phyloP scores from a whole-genome alignment of 2,888 invertebrate species.

The Drosophila kanekoi region DNA sequence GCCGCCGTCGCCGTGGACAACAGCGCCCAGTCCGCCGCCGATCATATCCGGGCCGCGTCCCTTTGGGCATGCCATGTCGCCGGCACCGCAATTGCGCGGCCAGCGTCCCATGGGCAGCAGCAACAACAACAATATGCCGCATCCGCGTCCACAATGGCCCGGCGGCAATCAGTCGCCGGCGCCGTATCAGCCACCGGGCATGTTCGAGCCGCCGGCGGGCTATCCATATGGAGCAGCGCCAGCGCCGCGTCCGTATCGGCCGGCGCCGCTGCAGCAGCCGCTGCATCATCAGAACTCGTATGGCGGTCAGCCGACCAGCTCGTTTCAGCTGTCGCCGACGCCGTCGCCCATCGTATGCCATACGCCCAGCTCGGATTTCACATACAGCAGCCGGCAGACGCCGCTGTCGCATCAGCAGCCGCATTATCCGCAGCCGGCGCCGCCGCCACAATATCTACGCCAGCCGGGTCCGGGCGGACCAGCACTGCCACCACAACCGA shows the following conservation, averaged over 20 bases:
- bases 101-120: slow-evolving; percentile 73
- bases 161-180: slow-evolving; percentile 84
- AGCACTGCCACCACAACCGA: slow-evolving; percentile 81
- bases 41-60: slow-evolving; percentile 88
- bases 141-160: slow-evolving; percentile 90
- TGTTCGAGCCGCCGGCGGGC: slow-evolving; percentile 48
- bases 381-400: slow-evolving; percentile 87
- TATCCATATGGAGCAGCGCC: slow-evolving; percentile 46
- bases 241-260: slow-evolving; percentile 85
- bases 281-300: slow-evolving; percentile 83
- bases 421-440: slow-evolving; percentile 80
- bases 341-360: slow-evolving; percentile 88
- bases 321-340: slow-evolving; percentile 86
- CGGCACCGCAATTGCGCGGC: slow-evolving; percentile 85
- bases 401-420: slow-evolving; percentile 78
- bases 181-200: slow-evolving; percentile 79
- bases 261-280: slow-evolving; percentile 83
- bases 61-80: slow-evolving; percentile 85
- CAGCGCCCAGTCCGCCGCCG: slow-evolving; percentile 90
- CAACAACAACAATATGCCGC: slow-evolving; percentile 86
- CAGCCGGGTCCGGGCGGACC: slow-evolving; percentile 75
- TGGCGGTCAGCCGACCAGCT: slow-evolving; percentile 80
- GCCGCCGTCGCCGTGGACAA: slow-evolving; percentile 90
- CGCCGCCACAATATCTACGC: slow-evolving; percentile 81
- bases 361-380: slow-evolving; percentile 87